These are phyloP conservation scores for Frieseomelitta varia DNA, from an alignment of 1,140 invertebrate genomes.

Conservation along the genomic window DNA sequence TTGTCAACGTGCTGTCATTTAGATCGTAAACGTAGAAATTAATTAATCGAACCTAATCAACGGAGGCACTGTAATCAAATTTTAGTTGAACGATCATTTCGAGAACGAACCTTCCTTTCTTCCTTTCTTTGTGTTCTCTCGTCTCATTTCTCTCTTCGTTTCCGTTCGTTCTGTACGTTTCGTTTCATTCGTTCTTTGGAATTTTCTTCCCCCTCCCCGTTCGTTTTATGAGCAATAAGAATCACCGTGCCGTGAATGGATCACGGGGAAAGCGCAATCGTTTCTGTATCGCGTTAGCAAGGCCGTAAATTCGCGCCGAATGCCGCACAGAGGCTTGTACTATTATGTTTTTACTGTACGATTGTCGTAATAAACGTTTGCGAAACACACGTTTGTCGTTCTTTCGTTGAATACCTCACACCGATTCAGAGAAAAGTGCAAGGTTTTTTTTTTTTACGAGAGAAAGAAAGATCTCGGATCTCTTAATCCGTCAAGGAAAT, in stretches of 20 bases:
- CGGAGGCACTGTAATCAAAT: constrained; percentile 6
- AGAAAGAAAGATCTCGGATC: too few relatives aligned
- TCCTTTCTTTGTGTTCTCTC: background rate
- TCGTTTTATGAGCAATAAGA: background rate
- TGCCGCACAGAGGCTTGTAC: constrained; percentile 63
- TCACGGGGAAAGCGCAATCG: constrained; percentile 15
- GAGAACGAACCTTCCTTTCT: background rate
- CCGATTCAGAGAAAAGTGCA: too few relatives aligned
- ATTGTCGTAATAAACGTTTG: constrained; percentile 62
- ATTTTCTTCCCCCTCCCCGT: background rate
- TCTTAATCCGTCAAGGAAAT: too few relatives aligned
- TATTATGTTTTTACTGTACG: constrained; percentile 54
- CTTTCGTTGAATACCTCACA: background rate
- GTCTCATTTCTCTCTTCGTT: too few relatives aligned
- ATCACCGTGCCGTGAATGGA: background rate
- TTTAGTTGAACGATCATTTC: background rate
- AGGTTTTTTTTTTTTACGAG: background rate
- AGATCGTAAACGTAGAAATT: constrained; percentile 8
- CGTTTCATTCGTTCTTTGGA: too few relatives aligned
- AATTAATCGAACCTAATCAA: constrained; percentile 29
- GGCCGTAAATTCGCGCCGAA: constrained; percentile 49
- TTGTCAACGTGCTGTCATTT: constrained; percentile 18
- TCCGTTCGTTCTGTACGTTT: background rate
- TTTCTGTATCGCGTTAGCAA: constrained; percentile 43
- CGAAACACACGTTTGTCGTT: constrained; percentile 31